Percentiles rank a stretch among this genome's conserved stretches.
Evolutionary conservation across 1,140 invertebrate species (phyloP).

Genomic region (Formica exsecta): DNA sequence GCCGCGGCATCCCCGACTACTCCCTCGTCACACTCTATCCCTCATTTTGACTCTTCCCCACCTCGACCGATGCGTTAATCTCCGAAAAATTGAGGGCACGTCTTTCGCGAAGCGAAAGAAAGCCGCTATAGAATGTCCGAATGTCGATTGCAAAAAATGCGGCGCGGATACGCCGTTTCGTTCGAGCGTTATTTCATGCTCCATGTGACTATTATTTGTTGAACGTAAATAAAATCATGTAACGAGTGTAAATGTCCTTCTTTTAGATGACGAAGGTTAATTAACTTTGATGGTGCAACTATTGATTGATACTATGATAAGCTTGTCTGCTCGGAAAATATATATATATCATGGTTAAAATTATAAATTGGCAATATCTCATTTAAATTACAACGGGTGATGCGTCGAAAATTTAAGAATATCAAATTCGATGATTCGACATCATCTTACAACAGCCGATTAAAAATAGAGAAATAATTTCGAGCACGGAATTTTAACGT

Average conservation of each 20-base stretch:
- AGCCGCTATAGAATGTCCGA: not conserved
- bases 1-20: not conserved
- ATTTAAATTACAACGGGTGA: not conserved
- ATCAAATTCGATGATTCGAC: not conserved
- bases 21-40: not conserved
- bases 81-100: conserved; percentile 42
- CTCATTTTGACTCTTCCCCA: conserved; percentile 6
- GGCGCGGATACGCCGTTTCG: not conserved
- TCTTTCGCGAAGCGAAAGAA: not conserved
- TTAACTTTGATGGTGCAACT: not conserved
- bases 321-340: not conserved
- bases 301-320: not conserved
- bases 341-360: not conserved
- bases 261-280: not conserved
- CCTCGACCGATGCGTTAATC: conserved; percentile 26
- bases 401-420: not conserved
- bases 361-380: not conserved
- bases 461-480: conserved; percentile 7
- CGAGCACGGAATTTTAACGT: not conserved
- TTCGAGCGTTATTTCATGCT: not conserved
- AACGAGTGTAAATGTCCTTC: not conserved
- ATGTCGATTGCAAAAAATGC: not conserved
- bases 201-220: not conserved
- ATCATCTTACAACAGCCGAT: not conserved
- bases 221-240: not conserved